Base-by-base conservation (phyloP, 2,797 vertebrate species). In the Urophycis tenuis region DNA sequence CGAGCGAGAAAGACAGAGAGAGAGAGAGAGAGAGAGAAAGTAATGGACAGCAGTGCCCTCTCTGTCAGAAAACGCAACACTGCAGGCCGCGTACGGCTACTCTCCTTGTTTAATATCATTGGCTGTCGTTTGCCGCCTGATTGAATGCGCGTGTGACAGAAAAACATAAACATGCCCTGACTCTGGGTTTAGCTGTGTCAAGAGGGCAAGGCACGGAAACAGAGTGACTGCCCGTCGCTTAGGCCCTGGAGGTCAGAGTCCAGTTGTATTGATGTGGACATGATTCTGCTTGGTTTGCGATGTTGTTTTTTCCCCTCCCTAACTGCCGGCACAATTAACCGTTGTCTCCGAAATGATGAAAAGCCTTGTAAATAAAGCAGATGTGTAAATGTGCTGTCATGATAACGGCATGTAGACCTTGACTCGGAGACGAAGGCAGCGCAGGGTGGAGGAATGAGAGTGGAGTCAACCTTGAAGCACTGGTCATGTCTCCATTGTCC, bases 401-500 rank as follows among this genome's bases (percentile, higher is more conserved):
- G 45, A 22, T 53, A 53, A 76, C 49, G 71, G 41, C 1, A 14
- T 72, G 31, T 29, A 72, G 15, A 78, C 22, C 70, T 25, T 64
- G 15, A 32, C 39, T 8, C 64, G 70, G 72, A n/a, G 19, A 35
- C 45, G 45, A 22, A 9, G 22, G 45, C 45, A 53, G 45, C 45
- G 7, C 1, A 53, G 45, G 72, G 74, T 31, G 22, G 29, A 76
- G 22, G 29, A 76, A 33, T n/a, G 45, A 69, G 30, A 34, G 25
- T 60, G 25, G 60, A 78, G 72, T 73, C 80, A 85, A 81, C 83
- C 73, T 83, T 85, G 75, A 85, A 74, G 60, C 36, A 76, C 72
- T 85, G 79, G 70, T 76, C 75, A 74, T 84, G 80, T 83, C 73
- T 79, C 80, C 78, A 79, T 80, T 33, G 75, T 35, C 30, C 19